A percentile compares a stretch with the other conserved stretches of the same genome.
These are phyloP conservation scores for Trachelus stipa DNA, from an alignment of 2,888 invertebrate genomes.

Conservation along the genomic window DNA sequence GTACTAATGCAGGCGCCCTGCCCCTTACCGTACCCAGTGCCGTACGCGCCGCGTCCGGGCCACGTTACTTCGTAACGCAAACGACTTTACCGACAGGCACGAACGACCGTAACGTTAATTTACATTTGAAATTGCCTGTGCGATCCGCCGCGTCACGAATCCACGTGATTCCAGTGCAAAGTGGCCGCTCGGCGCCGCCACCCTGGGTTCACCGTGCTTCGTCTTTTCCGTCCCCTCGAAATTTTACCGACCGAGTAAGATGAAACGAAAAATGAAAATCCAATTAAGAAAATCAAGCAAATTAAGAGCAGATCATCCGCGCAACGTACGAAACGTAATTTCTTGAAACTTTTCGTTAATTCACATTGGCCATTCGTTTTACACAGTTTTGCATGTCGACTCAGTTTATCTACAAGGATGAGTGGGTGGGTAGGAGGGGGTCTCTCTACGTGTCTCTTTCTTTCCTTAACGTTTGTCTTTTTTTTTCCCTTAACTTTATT, in stretches of 20 bases:
- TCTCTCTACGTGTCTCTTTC: background rate
- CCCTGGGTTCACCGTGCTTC: conserved; percentile 42
- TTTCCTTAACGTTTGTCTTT: background rate
- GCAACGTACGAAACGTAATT: background rate
- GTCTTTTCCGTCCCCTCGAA: background rate
- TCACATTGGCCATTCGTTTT: background rate
- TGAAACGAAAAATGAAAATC: too few relatives aligned
- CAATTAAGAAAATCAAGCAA: too few relatives aligned
- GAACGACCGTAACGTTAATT: too few relatives aligned
- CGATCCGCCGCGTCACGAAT: too few relatives aligned
- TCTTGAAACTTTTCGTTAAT: conserved; percentile 2
- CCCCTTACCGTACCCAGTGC: conserved; percentile 22
- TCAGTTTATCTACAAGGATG: too few relatives aligned
- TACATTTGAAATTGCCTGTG: too few relatives aligned
- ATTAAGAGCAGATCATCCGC: too few relatives aligned
- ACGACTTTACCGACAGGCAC: too few relatives aligned
- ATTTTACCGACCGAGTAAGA: too few relatives aligned
- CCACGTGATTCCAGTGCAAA: conserved; percentile 38
- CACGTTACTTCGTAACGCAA: background rate
- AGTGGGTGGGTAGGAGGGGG: too few relatives aligned
- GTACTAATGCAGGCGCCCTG: conserved; percentile 65
- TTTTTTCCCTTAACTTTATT: background rate
- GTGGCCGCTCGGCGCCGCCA: conserved; percentile 51
- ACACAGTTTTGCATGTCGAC: background rate
- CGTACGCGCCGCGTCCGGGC: background rate